Base-by-base conservation (phyloP, 2,797 vertebrate genomes). In the Sandelia bainsii region DNA sequence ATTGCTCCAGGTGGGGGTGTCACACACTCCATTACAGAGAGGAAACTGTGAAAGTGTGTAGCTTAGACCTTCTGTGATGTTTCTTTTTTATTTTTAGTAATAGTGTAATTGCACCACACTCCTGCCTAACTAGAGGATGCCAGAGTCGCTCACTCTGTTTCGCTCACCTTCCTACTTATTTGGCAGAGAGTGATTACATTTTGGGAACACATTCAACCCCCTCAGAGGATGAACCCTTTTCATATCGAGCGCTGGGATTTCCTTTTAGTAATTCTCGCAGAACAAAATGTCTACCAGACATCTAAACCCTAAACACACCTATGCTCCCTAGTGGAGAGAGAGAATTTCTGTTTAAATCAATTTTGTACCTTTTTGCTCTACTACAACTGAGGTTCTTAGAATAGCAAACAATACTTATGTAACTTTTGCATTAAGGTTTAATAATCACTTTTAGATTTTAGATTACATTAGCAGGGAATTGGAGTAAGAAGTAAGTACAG, bases 1-100 rank as follows among this genome's bases (percentile, higher is more conserved):
- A 79, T 80, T 72, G 75, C 62, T 83, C 39, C 77, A 64, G 77
- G 66, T 77, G 62, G 73, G 64, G 45, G 48, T 50, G 77, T 79
- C 27, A 34, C 54, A 58, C 56, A 72, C 59, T 75, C 77, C 37
- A 82, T 75, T 77, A 73, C 63, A 69, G 64, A 13, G 52, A 73
- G 61, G 52, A 73, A 72, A 53, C 54, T 25, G 40, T 17, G 20
- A 61, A 22, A 52, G 48, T 42, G 59, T 59, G 10, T 1, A 50
- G 19, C 25, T 52, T 8, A 9, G 11, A 64, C 51, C 46, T 62
- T 12, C 39, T 40, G 19, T 54, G 48, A 5, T 20, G 0, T 29
- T 48, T 32, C 7, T 32, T 2, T 81, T 74, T 79, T 46, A 46
- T 45, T 19, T 58, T 69, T 4, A 40, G 23, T 54, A 22, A 40